These are phyloP conservation scores for Polyommatus icarus DNA, from an alignment of 2,888 invertebrate species.

Conservation along the genomic window DNA sequence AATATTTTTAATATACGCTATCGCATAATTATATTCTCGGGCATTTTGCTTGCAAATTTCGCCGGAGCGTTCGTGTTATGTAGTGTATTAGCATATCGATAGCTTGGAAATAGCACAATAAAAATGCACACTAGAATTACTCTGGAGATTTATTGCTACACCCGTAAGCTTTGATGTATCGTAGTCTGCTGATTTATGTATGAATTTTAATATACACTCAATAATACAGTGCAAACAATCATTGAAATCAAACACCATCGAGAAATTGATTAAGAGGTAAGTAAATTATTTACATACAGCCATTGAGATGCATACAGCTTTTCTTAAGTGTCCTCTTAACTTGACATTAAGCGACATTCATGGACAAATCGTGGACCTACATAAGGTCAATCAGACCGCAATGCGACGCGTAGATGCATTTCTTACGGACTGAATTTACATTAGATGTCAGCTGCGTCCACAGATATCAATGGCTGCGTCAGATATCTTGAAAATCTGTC, in stretches of 20 bases:
- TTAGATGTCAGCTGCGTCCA: too few species aligned
- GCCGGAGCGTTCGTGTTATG: constrained; percentile 53
- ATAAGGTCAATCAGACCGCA: too few species aligned
- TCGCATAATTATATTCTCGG: constrained; percentile 44
- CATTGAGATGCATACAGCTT: too few species aligned
- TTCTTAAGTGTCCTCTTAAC: too few species aligned
- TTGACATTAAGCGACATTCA: too few species aligned
- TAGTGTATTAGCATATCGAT: constrained; percentile 60
- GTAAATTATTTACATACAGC: too few species aligned
- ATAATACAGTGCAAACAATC: not conserved
- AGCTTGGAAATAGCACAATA: constrained; percentile 47
- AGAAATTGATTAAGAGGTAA: too few species aligned
- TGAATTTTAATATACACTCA: constrained; percentile 14
- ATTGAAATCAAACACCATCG: not conserved
- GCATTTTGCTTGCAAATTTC: constrained; percentile 66
- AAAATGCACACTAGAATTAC: constrained; percentile 50
- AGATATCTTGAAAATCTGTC: too few species aligned
- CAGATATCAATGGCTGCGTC: too few species aligned
- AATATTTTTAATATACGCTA: constrained; percentile 34
- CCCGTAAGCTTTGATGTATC: constrained; percentile 25
- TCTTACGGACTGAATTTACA: too few species aligned
- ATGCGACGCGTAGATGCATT: too few species aligned
- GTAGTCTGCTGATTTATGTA: not conserved
- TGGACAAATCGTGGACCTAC: too few species aligned
- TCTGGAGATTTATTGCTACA: constrained; percentile 24